Evolutionary conservation across 2,797 vertebrate species (phyloP), one percentile per base, ranked within the genome.

Genomic region (Lacerta bilineata): DNA sequence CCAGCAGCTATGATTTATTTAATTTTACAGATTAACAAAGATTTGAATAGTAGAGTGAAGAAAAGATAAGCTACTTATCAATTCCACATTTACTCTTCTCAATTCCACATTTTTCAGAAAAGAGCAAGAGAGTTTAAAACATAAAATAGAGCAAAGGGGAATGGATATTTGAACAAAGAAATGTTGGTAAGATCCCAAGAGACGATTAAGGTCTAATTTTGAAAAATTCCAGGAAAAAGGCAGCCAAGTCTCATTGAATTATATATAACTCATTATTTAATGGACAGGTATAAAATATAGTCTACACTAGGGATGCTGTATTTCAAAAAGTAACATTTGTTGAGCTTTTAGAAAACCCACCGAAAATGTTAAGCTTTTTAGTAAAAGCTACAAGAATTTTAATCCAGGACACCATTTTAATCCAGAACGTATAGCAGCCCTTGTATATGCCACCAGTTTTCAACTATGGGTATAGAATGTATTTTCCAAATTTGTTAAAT

Each of bases 21-120:
- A 80, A 68, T 68, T 77, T 85, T 69, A 71, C n/a, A 79, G 25
- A 86, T 79, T 59, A 55, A 41, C 27, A 87, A 27, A 86, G 43
- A 10, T 77, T 9, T 17, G 27, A 41, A 61, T 64, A 41, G 55
- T n/a, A 23, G 8, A 61, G 50, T 80, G 8, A 61, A 61, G 17
- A 61, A 59, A 61, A n/a, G 29, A 69, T n/a, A 69, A 55, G n/a
- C 18, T 59, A 39, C 6, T 25, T 64, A 64, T 64, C 61, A 18
- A 64, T 15, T 55, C 50, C 3, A 55, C 50, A 55, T 55, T 55
- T 55, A 55, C 50, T 55, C 50, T 55, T 55, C 50, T 55, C 50
- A 55, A 55, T 33, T 10, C 8, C n/a, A 15, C 79, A 10, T 39
- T 43, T 8, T 82, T 68, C 43, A 43, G 8, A 55, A 84, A 71